Percentiles rank a stretch among this genome's conserved stretches.
Conservation (phyloP, 2,113 vertebrate genomes). For the Cochlearius cochlearius region DNA sequence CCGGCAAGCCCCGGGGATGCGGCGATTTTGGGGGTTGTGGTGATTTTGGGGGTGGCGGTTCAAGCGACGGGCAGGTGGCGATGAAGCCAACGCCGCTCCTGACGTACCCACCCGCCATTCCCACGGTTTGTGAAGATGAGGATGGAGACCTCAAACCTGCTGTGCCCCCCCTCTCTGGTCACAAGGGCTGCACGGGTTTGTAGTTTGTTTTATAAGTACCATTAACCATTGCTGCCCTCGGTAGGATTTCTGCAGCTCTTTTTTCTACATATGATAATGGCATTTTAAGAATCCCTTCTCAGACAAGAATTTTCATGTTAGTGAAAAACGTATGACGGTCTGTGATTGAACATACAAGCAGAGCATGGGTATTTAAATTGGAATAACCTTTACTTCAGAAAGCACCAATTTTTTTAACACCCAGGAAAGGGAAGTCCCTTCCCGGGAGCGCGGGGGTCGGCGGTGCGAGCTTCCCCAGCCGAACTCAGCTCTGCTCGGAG, state of each 20-base stretch:
- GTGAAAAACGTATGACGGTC: neutral
- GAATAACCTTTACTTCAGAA: neutral
- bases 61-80: neutral
- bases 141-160: neutral
- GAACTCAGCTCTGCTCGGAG: neutral
- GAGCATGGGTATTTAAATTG: neutral
- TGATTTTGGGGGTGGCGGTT: neutral
- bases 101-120: neutral
- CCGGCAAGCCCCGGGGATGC: neutral
- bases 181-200: neutral
- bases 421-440: neutral
- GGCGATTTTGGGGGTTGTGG: neutral
- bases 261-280: neutral
- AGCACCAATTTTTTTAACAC: neutral
- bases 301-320: neutral
- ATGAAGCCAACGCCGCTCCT: neutral
- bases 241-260: neutral
- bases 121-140: neutral
- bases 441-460: neutral
- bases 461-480: neutral
- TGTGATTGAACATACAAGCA: neutral
- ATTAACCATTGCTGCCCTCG: neutral
- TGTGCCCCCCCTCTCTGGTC: neutral
- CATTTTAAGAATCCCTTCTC: conserved; percentile 3
- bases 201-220: neutral